Evolutionary conservation across 2,113 vertebrate species (phyloP).

Genomic region (Passerina amoena): DNA sequence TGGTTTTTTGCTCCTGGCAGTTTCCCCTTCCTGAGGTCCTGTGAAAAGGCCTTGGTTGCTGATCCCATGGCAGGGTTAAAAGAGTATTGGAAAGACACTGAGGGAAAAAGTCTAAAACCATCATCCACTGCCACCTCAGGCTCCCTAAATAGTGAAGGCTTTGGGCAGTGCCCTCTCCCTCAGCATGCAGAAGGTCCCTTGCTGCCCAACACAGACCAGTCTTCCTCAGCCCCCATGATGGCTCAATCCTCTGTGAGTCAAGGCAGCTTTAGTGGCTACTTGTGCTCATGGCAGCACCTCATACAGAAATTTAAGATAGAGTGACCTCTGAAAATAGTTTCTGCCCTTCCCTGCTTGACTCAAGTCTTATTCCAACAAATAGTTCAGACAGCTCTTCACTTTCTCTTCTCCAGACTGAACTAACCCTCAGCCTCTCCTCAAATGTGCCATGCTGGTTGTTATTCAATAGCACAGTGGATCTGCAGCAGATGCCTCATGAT

Average conservation of each 20-base stretch:
- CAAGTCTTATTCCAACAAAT: not conserved
- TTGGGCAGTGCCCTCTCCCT: not conserved
- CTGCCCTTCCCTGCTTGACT: not conserved
- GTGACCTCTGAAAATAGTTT: not conserved
- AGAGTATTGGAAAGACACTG: not conserved
- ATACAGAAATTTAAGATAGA: not conserved
- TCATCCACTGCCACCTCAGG: not conserved
- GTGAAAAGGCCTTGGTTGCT: not conserved
- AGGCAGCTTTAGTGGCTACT: not conserved
- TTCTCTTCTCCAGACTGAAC: not conserved
- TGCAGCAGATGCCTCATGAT: not conserved
- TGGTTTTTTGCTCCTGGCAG: not conserved
- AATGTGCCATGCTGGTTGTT: not conserved
- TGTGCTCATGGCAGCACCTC: not conserved
- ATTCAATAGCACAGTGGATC: not conserved
- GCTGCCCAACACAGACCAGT: not conserved
- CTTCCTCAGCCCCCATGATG: fast-evolving
- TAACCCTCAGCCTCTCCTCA: not conserved
- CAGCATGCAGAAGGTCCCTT: not conserved
- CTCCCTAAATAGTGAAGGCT: not conserved
- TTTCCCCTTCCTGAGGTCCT: not conserved
- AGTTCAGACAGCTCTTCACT: not conserved
- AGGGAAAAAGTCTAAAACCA: not conserved
- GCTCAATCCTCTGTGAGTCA: not conserved
- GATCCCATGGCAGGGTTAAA: not conserved